phyloP scores from a whole-genome alignment of 92 coral and sea anemone species.

The Heteractis magnifica region DNA sequence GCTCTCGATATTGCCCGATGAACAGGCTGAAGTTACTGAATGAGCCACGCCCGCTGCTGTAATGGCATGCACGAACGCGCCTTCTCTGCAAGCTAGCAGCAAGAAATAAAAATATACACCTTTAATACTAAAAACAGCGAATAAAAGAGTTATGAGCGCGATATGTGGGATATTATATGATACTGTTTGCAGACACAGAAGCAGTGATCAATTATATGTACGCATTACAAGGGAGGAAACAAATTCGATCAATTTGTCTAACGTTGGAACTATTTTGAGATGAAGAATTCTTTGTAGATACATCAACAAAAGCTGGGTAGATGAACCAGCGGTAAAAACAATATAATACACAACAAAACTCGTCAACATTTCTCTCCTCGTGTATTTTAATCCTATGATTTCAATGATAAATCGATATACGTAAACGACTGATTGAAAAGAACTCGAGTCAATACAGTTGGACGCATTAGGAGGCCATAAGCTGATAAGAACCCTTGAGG shows the following conservation, averaged over 20 bases:
- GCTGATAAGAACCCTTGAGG: background rate
- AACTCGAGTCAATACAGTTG: background rate
- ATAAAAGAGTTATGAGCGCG: background rate
- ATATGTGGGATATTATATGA: no score
- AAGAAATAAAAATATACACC: background rate
- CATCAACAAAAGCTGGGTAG: no score
- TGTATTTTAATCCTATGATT: background rate
- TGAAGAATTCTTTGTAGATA: no score
- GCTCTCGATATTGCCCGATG: constrained; percentile 71
- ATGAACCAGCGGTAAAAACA: no score
- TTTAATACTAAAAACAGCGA: background rate
- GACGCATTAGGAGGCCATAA: background rate
- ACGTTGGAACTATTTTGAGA: no score
- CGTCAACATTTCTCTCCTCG: background rate
- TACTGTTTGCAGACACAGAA: no score
- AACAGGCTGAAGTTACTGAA: constrained; percentile 81
- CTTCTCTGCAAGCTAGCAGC: constrained; percentile 78
- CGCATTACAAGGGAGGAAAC: no score
- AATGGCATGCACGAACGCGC: constrained; percentile 89
- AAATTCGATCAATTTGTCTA: no score
- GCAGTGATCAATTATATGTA: no score
- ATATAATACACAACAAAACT: background rate
- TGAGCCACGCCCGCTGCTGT: constrained; percentile 98
- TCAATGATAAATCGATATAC: background rate
- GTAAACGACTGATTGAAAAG: background rate